Base-by-base conservation (phyloP, 2,113 vertebrate genomes). In the Platysteira castanea region DNA sequence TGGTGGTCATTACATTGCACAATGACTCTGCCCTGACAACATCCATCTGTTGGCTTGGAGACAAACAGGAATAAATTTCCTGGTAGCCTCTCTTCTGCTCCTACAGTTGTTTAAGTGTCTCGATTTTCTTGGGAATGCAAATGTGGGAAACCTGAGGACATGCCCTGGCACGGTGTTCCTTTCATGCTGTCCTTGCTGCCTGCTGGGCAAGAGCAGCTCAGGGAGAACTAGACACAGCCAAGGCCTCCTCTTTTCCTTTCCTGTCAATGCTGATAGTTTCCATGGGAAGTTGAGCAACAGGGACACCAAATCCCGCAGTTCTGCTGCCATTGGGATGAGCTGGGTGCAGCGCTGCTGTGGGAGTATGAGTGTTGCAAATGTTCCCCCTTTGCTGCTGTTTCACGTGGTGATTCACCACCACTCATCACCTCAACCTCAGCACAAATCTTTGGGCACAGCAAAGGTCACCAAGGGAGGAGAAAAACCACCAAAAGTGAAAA, bases 401-500 rank as follows among this genome's bases (percentile, higher is more conserved):
- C 57, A 63, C 0, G 0, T 61, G 37, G 9, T 59, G 69, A 47
- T 80, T 84, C 69, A 73, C 12, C 2, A 1, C 50, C 35, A 27
- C 70, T 71, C 27, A 4, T 37, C 53, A 11, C 19, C 44, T 69
- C 47, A 78, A 1, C 23, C 19, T 69, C 0, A 0, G 35, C 19
- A 41, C 39, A 54, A 70, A 77, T 56, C 39, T 54, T 70, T 67
- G 87, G 46, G 21, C 68, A 77, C 59, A 77, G n/a, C 41, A 84
- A 61, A 90, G 8, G 26, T 41, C 24, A 27, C 33, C 50, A 49
- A 53, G 14, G 7, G 22, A 86, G 41, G 46, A 60, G 47, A 44
- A 75, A 49, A 89, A 20, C 1, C 41, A 71, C 49, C 24, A 31
- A 16, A 75, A 80, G 41, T 80, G 31, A 70, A 69, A 88, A 75